Percentiles rank a stretch among this genome's conserved stretches.
These are phyloP conservation scores for Rhogogaster chlorosoma DNA, from an alignment of 2,888 invertebrate genomes.

Conservation along the genomic window DNA sequence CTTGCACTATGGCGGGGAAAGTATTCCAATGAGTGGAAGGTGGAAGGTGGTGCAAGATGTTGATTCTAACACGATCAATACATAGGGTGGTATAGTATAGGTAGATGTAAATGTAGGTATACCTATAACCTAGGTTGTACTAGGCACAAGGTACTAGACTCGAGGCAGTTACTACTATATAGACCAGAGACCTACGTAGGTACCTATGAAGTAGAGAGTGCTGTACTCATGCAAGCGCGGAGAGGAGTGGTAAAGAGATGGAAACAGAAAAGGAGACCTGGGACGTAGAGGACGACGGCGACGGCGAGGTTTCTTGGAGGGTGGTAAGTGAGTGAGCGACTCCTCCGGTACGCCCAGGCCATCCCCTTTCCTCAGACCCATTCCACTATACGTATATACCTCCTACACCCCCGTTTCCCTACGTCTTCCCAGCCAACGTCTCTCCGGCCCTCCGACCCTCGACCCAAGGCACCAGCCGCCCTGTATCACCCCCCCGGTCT, in stretches of 20 bases:
- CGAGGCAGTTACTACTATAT: conserved; percentile 5
- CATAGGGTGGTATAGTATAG: conserved; percentile 64
- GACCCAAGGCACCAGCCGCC: conserved; percentile 60
- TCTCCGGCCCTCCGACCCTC: background rate
- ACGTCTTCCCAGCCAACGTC: conserved; percentile 19
- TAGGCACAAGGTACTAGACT: conserved; percentile 30
- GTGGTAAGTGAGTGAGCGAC: conserved; percentile 72
- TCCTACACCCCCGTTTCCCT: conserved; percentile 36
- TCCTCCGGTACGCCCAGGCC: conserved; percentile 67
- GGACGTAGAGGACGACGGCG: conserved; percentile 53
- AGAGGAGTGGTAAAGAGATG: conserved; percentile 54
- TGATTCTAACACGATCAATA: conserved; percentile 73
- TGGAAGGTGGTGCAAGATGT: conserved; percentile 44
- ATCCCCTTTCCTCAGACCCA: conserved; percentile 50
- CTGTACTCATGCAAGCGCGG: conserved; percentile 3
- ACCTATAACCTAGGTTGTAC: conserved; percentile 35
- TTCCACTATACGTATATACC: conserved; percentile 45
- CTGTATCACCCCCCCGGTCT: conserved; percentile 60
- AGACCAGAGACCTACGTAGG: conserved; percentile 1
- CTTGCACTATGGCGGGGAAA: background rate
- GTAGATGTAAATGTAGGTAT: conserved; percentile 61
- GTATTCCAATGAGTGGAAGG: conserved; percentile 13
- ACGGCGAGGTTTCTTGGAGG: conserved; percentile 58
- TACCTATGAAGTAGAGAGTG: conserved; percentile 26
- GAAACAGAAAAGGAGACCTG: conserved; percentile 59